Percentiles rank a stretch among this genome's conserved stretches.
phyloP scores from a whole-genome alignment of 1,140 invertebrate species.

The Babylonia areolata region DNA sequence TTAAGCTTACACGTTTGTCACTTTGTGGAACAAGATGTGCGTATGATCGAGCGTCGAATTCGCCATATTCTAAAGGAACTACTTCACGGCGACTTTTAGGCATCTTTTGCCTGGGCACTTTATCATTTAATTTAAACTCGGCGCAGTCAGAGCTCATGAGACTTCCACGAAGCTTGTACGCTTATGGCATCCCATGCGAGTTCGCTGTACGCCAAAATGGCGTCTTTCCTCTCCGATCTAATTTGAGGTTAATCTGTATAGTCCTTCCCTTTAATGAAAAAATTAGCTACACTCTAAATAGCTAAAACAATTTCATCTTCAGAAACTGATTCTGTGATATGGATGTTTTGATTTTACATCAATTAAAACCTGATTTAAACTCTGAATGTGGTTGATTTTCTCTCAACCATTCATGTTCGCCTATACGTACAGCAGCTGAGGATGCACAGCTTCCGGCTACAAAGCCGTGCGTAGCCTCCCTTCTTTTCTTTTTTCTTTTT shows the following conservation, averaged over 20 bases:
- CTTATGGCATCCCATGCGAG: neutral
- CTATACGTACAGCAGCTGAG: too few species aligned
- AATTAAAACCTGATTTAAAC: neutral
- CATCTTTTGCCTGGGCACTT: slow-evolving; percentile 45
- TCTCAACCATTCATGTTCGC: too few species aligned
- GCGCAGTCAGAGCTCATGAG: neutral
- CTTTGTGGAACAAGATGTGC: slow-evolving; percentile 59
- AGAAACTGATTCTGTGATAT: neutral
- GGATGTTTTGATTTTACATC: neutral
- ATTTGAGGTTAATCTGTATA: too few species aligned
- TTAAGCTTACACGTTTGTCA: slow-evolving; percentile 28
- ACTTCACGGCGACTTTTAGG: slow-evolving; percentile 52
- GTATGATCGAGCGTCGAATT: slow-evolving; percentile 70
- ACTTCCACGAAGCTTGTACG: neutral
- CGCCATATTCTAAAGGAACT: slow-evolving; percentile 52
- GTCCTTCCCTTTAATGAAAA: neutral
- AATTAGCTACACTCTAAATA: neutral
- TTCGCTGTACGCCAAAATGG: neutral
- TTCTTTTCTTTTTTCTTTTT: too few species aligned
- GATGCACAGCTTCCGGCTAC: too few species aligned
- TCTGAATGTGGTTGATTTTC: neutral
- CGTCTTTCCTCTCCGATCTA: neutral
- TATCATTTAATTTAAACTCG: neutral
- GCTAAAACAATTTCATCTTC: slow-evolving; percentile 36
- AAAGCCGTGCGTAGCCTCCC: too few species aligned